phyloP scores from a whole-genome alignment of 64 coral and sea anemone species.

The Pachyseris speciosa region DNA sequence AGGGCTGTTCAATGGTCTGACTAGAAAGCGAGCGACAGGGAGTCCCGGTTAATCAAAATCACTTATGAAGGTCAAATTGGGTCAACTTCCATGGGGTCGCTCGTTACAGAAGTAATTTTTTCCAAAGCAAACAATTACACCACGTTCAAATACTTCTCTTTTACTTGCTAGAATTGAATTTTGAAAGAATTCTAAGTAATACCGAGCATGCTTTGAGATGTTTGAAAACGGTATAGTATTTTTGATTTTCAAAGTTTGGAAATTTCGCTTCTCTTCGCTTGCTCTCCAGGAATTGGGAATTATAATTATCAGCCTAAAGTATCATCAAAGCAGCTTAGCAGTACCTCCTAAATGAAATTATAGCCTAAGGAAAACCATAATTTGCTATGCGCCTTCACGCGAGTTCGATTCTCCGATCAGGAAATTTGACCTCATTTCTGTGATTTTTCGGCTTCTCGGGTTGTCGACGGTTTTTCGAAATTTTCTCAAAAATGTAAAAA shows the following conservation, averaged over 20 bases:
- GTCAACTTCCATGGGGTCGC: too few relatives aligned
- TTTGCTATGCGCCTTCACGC: conserved; percentile 25
- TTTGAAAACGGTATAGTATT: conserved; percentile 39
- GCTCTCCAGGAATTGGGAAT: conserved; percentile 29
- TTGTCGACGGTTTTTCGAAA: too few relatives aligned
- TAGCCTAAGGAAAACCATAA: background rate
- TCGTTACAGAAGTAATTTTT: too few relatives aligned
- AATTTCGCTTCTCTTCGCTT: conserved; percentile 36
- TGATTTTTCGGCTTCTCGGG: too few relatives aligned
- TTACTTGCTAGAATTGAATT: conserved; percentile 34
- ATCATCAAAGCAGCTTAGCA: conserved; percentile 27
- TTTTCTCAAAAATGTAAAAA: too few relatives aligned
- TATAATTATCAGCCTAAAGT: conserved; percentile 23
- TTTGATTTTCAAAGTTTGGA: conserved; percentile 48
- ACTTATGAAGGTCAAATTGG: too few relatives aligned
- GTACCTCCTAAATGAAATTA: conserved; percentile 25
- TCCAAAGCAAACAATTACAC: too few relatives aligned
- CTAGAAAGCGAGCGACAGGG: too few relatives aligned
- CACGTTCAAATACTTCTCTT: conserved; percentile 28
- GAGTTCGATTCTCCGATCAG: conserved; percentile 28
- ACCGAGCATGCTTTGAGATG: conserved; percentile 49
- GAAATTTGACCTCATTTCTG: conserved; percentile 34
- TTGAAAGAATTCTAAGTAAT: conserved; percentile 41
- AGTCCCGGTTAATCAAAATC: too few relatives aligned
- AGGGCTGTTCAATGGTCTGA: too few relatives aligned